Evolutionary conservation across 2,113 vertebrate genomes (phyloP).

Genomic region (Ailuropoda melanoleuca): DNA sequence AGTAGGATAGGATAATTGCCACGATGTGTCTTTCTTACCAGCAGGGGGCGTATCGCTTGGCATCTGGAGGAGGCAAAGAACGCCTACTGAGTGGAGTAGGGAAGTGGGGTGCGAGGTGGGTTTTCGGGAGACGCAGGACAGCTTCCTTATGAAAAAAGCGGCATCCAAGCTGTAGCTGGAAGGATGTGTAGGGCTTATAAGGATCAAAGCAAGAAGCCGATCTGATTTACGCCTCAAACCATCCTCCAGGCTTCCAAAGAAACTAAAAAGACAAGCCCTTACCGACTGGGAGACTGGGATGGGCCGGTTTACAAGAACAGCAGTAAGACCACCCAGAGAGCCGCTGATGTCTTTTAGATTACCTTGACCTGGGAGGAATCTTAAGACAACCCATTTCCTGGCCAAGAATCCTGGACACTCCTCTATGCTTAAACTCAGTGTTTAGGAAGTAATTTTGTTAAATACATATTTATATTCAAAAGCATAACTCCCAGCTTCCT

Average conservation of each 20-base stretch:
- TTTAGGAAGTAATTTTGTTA: slow-evolving; percentile 82
- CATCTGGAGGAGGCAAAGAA: background rate
- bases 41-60: background rate
- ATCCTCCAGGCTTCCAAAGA: background rate
- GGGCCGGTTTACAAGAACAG: background rate
- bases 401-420: slow-evolving; percentile 38
- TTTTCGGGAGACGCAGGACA: background rate
- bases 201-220: background rate
- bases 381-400: slow-evolving; percentile 49
- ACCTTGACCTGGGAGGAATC: slow-evolving; percentile 58
- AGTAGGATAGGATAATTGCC: background rate
- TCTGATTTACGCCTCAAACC: background rate
- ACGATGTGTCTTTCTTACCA: background rate
- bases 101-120: background rate
- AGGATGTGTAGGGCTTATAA: background rate
- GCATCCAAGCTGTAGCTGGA: background rate
- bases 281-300: background rate
- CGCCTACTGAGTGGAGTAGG: background rate
- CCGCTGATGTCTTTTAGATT: slow-evolving; percentile 40
- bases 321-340: slow-evolving; percentile 2
- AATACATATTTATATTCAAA: slow-evolving; percentile 79
- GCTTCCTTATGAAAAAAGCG: background rate
- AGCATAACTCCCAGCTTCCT: slow-evolving; percentile 77
- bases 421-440: slow-evolving; percentile 61
- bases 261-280: background rate